These are phyloP conservation scores for Drosophila nasuta DNA, from an alignment of 1,140 invertebrate genomes.

Conservation along the genomic window DNA sequence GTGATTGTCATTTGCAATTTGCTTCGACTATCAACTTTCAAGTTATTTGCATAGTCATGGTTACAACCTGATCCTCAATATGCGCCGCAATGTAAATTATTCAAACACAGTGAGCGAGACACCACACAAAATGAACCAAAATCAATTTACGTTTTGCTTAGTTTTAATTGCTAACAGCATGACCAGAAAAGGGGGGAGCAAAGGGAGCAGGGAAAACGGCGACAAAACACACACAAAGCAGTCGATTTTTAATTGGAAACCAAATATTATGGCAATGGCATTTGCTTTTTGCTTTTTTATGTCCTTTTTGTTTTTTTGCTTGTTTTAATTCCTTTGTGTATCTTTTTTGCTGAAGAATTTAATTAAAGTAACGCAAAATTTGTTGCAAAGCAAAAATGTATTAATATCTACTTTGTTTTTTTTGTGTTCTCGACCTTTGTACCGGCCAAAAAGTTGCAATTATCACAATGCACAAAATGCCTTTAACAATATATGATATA, in stretches of 20 bases:
- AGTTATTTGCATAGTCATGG: slow-evolving; percentile 62
- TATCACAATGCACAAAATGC: slow-evolving; percentile 3
- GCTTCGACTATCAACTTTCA: slow-evolving; percentile 56
- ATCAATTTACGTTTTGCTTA: slow-evolving; percentile 79
- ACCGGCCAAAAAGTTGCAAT: slow-evolving; percentile 17
- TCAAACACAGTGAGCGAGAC: slow-evolving; percentile 7
- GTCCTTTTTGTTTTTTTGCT: not conserved
- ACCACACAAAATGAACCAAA: slow-evolving; percentile 38
- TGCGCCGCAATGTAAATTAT: slow-evolving; percentile 46
- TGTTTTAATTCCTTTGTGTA: slow-evolving; percentile 23
- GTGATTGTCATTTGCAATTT: slow-evolving; percentile 50
- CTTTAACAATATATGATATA: not conserved
- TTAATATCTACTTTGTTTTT: slow-evolving; percentile 39
- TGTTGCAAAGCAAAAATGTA: slow-evolving; percentile 56
- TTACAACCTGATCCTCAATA: slow-evolving; percentile 49
- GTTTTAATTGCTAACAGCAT: slow-evolving; percentile 71
- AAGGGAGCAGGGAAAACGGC: not conserved
- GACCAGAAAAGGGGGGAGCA: not conserved
- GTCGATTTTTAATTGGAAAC: slow-evolving; percentile 74
- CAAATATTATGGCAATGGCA: slow-evolving; percentile 63
- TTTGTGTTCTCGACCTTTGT: slow-evolving; percentile 9
- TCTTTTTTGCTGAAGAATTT: slow-evolving; percentile 52
- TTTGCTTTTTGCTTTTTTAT: slow-evolving; percentile 17
- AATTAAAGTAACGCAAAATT: slow-evolving; percentile 65
- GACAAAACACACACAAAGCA: slow-evolving; percentile 35